phyloP scores from a whole-genome alignment of 2,113 vertebrate species.

The Elgaria multicarinata region DNA sequence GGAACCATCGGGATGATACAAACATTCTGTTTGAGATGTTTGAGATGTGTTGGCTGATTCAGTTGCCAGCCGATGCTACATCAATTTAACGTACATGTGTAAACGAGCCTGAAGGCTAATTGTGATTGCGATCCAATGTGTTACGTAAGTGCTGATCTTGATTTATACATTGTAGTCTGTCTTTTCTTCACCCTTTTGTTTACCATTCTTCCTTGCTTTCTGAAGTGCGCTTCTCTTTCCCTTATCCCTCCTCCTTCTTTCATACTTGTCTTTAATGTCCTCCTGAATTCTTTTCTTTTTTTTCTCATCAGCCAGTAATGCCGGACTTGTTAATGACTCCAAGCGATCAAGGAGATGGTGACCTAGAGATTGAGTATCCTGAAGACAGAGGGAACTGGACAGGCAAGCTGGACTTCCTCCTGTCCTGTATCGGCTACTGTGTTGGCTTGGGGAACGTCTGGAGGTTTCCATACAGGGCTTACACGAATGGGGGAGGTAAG shows the following conservation, averaged over 20 bases:
- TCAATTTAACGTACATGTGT: background rate
- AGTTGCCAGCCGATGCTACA: background rate
- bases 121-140: background rate
- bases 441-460: conserved; percentile 85
- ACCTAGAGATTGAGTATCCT: conserved; percentile 75
- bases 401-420: conserved; percentile 84
- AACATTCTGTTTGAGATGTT: background rate
- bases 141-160: background rate
- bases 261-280: background rate
- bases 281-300: background rate
- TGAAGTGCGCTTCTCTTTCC: background rate
- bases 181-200: background rate
- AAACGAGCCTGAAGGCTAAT: background rate
- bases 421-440: conserved; percentile 85
- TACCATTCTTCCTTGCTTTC: background rate
- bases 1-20: background rate
- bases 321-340: conserved; percentile 84
- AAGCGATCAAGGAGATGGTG: conserved; percentile 79
- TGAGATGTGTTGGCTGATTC: background rate
- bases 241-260: background rate
- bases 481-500: conserved; percentile 85
- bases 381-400: conserved; percentile 84
- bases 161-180: background rate
- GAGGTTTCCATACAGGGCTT: conserved; percentile 84
- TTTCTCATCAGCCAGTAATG: conserved; percentile 65